A percentile compares a stretch with the other conserved stretches of the same genome.
Evolutionary conservation across 2,113 vertebrate species (phyloP).

Genomic region (Ochotona curzoniae): DNA sequence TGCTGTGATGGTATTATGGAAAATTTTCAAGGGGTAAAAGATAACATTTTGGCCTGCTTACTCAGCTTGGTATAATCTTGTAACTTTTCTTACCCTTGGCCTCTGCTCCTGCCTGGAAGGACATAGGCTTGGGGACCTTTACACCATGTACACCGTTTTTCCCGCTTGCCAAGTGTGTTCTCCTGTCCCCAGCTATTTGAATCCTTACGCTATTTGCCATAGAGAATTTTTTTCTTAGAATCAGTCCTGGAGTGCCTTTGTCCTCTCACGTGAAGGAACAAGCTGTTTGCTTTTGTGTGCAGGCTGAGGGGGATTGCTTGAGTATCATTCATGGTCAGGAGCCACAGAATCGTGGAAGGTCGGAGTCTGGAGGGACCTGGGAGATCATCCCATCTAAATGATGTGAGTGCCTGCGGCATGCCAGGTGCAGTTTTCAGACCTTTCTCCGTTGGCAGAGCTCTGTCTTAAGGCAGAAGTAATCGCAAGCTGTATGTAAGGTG

Average conservation of each 20-base stretch:
- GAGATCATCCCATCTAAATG: background rate
- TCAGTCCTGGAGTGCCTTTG: background rate
- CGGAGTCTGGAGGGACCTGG: background rate
- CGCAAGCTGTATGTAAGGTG: background rate
- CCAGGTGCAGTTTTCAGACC: background rate
- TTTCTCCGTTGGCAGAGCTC: background rate
- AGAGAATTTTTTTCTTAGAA: constrained; percentile 30
- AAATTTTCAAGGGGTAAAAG: background rate
- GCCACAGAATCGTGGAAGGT: background rate
- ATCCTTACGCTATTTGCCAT: background rate
- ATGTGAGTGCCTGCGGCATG: background rate
- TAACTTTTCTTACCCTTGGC: constrained; percentile 36
- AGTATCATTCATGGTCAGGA: background rate
- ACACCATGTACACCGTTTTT: background rate
- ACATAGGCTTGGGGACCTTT: background rate
- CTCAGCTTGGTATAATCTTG: background rate
- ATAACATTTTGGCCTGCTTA: background rate
- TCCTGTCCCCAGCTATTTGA: constrained; percentile 27
- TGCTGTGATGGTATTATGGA: background rate
- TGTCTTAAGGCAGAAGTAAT: constrained; percentile 10
- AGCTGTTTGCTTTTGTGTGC: background rate
- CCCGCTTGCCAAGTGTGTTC: constrained; percentile 5
- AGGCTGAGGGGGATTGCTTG: background rate
- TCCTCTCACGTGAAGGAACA: background rate
- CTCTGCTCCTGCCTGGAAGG: background rate